Evolutionary conservation across 2,797 vertebrate genomes (phyloP).

Genomic region (Alectoris magna): DNA sequence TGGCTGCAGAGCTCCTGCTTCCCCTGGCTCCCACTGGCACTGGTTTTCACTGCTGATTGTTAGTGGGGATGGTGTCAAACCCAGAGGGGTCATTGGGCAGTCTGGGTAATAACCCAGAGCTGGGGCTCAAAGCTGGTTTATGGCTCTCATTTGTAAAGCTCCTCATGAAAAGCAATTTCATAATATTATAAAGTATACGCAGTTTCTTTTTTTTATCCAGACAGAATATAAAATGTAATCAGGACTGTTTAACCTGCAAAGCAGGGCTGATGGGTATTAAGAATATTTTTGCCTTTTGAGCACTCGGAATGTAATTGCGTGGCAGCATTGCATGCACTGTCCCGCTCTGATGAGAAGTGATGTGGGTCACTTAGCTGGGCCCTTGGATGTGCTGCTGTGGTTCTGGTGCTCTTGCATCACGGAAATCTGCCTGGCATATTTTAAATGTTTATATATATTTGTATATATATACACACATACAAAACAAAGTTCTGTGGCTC

Average conservation of each 20-base stretch:
- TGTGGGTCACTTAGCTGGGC: not conserved
- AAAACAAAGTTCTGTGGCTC: not conserved
- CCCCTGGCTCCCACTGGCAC: no score
- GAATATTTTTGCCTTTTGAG: not conserved
- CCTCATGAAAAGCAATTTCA: not conserved
- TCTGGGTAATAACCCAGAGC: not conserved
- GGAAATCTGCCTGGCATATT: not conserved
- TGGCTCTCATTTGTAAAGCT: not conserved
- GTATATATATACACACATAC: no score
- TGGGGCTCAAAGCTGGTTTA: not conserved
- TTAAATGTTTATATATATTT: no score
- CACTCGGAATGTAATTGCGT: not conserved
- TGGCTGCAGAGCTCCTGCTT: no score
- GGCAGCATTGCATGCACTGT: not conserved
- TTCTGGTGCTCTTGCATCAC: not conserved
- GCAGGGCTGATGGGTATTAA: not conserved
- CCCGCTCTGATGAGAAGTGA: not conserved
- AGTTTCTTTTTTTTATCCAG: not conserved
- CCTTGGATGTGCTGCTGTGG: not conserved
- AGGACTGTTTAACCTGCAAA: slow-evolving; percentile 14
- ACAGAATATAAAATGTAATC: slow-evolving; percentile 49
- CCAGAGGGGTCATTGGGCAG: no score
- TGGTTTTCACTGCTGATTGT: no score
- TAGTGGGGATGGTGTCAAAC: no score
- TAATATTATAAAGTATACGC: not conserved